Percentiles rank a stretch among this genome's conserved stretches.
Evolutionary conservation across 2,113 vertebrate species (phyloP).

Genomic region (Grallaria varia): DNA sequence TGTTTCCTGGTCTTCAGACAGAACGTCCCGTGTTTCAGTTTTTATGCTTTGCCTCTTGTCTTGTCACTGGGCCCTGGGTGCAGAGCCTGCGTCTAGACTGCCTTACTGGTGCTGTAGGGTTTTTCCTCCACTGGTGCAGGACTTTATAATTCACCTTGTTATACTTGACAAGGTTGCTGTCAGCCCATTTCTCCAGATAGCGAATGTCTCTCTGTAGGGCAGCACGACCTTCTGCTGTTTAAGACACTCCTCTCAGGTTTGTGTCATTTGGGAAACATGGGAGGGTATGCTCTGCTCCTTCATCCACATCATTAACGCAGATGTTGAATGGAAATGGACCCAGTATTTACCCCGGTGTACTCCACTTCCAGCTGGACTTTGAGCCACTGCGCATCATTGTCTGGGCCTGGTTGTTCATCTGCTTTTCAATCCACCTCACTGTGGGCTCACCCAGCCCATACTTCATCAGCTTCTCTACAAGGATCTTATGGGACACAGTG

Average conservation of each 20-base stretch:
- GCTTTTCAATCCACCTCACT: background rate
- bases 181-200: background rate
- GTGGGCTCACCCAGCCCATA: background rate
- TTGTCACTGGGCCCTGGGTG: background rate
- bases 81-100: background rate
- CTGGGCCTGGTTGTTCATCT: background rate
- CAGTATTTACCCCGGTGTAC: background rate
- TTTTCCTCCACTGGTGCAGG: background rate
- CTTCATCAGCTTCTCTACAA: background rate
- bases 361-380: background rate
- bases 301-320: background rate
- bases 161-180: background rate
- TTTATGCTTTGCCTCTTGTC: background rate
- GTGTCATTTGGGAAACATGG: background rate
- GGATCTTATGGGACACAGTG: background rate
- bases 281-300: background rate
- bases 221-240: background rate
- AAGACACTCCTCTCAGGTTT: background rate
- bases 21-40: background rate
- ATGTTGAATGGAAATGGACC: background rate
- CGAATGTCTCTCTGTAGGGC: background rate
- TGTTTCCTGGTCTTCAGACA: background rate
- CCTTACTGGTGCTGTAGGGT: background rate
- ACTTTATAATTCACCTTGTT: background rate
- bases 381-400: background rate